A percentile compares a stretch with the other conserved stretches of the same genome.
phyloP scores from a whole-genome alignment of 2,113 vertebrate genomes.

The Mormyrus iriodes region DNA sequence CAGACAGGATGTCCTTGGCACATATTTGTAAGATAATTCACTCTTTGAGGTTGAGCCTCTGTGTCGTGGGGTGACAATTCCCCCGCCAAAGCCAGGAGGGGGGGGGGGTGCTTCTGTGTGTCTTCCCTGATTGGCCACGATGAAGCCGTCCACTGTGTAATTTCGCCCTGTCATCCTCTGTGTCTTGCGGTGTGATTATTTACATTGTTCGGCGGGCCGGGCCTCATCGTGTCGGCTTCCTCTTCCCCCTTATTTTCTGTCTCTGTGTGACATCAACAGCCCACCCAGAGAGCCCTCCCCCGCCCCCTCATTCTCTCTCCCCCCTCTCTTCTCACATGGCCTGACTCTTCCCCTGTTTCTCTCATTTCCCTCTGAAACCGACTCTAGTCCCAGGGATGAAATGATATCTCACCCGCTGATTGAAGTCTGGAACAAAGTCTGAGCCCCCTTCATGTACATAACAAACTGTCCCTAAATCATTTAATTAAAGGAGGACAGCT shows the following conservation, averaged over 20 bases:
- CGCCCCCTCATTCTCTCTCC: slow-evolving; percentile 43
- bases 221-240: slow-evolving; percentile 52
- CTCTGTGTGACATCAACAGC: slow-evolving; percentile 66
- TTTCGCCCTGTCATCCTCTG: slow-evolving; percentile 28
- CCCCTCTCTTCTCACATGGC: slow-evolving; percentile 25
- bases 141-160: slow-evolving; percentile 43
- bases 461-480: slow-evolving; percentile 14
- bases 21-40: neutral
- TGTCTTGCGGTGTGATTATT: slow-evolving; percentile 36
- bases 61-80: slow-evolving; percentile 24
- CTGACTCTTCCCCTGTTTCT: slow-evolving; percentile 32
- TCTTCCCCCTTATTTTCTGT: slow-evolving; percentile 45
- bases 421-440: slow-evolving; percentile 20
- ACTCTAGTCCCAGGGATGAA: slow-evolving; percentile 18
- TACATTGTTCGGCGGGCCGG: slow-evolving; percentile 39
- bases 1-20: slow-evolving; percentile 1
- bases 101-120: slow-evolving; percentile 26
- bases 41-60: neutral
- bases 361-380: slow-evolving; percentile 36
- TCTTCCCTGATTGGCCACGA: slow-evolving; percentile 33
- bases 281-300: slow-evolving; percentile 61
- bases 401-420: slow-evolving; percentile 26
- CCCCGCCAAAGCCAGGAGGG: slow-evolving; percentile 24
- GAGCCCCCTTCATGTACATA: slow-evolving; percentile 32
- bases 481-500: neutral